Evolutionary conservation across 2,888 invertebrate species (phyloP).

Genomic region (Limenitis camilla): DNA sequence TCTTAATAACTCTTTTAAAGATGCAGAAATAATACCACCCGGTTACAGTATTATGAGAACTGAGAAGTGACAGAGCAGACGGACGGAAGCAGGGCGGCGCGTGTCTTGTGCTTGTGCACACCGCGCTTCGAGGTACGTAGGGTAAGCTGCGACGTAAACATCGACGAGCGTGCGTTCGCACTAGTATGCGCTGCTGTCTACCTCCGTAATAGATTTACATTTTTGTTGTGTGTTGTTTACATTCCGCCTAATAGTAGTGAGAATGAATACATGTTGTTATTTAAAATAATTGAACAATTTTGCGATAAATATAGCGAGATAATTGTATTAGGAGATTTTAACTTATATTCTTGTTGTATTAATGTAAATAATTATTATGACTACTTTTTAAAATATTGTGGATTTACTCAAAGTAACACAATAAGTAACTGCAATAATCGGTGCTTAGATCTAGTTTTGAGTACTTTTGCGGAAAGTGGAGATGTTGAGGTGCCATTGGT

Average conservation of each 20-base stretch:
- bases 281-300: no score
- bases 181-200: conserved; percentile 15
- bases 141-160: not conserved
- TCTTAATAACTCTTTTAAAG: conserved; percentile 21
- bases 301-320: no score
- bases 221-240: conserved; percentile 12
- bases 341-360: not conserved
- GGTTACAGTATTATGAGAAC: conserved; percentile 11
- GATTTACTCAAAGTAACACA: conserved; percentile 10
- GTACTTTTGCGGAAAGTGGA: not conserved
- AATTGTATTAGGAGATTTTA: no score
- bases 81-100: conserved; percentile 11
- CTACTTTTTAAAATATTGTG: conserved; percentile 14
- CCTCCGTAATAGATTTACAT: conserved; percentile 3
- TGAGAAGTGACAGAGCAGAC: conserved; percentile 13
- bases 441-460: conserved; percentile 13
- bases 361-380: conserved; percentile 15
- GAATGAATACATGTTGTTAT: no score
- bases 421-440: conserved; percentile 6
- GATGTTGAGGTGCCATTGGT: conserved; percentile 8
- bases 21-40: conserved; percentile 18
- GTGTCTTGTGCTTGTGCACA: no score
- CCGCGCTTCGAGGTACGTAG: conserved; percentile 7
- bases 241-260: conserved; percentile 12
- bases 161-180: no score